Evolutionary conservation across 2,888 invertebrate species (phyloP).

Genomic region (Apodemia mormo): DNA sequence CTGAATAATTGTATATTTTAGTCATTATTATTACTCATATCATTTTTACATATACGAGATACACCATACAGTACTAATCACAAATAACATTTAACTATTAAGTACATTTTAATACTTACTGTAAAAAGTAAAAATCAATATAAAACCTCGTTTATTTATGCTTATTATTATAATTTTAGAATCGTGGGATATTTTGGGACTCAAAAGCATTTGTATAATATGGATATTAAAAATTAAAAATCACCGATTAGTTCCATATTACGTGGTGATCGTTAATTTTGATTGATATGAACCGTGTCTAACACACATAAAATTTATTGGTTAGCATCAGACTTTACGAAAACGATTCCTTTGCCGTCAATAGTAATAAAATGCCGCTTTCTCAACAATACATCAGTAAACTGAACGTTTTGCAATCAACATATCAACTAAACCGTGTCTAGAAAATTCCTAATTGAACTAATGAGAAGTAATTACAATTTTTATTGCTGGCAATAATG

Average conservation of each 20-base stretch:
- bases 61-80: too few relatives aligned
- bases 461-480: constrained; percentile 82
- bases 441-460: constrained; percentile 82
- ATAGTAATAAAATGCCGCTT: constrained; percentile 61
- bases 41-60: too few relatives aligned
- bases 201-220: constrained; percentile 49
- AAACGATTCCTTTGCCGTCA: constrained; percentile 59
- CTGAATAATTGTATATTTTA: neutral
- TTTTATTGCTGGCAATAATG: constrained; percentile 79
- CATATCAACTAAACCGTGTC: constrained; percentile 77
- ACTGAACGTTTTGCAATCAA: constrained; percentile 68
- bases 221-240: constrained; percentile 69
- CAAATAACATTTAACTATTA: neutral
- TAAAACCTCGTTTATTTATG: constrained; percentile 19
- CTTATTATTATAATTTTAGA: constrained; percentile 19
- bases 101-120: neutral
- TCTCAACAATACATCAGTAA: constrained; percentile 66
- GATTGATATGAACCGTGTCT: constrained; percentile 75
- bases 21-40: neutral
- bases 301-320: constrained; percentile 70
- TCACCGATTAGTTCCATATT: constrained; percentile 75
- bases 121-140: neutral
- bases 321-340: constrained; percentile 59
- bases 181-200: constrained; percentile 25
- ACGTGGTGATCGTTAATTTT: constrained; percentile 70